These are phyloP conservation scores for Cyprinodon tularosa DNA, from an alignment of 2,113 vertebrate species.

Conservation along the genomic window DNA sequence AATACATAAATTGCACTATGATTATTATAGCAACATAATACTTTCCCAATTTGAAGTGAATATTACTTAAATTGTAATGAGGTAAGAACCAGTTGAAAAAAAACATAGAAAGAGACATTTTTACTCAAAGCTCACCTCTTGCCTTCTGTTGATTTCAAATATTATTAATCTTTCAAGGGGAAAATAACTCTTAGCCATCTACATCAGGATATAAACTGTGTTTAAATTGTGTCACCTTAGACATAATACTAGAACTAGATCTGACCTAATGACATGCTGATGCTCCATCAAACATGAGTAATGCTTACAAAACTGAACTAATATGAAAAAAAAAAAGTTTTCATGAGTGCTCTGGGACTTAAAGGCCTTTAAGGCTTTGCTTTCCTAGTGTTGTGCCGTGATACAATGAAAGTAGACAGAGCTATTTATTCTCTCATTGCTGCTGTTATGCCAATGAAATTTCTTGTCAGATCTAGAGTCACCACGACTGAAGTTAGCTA, in stretches of 20 bases:
- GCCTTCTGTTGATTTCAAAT: not conserved
- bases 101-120: not conserved
- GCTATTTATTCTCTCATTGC: constrained; percentile 66
- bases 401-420: constrained; percentile 63
- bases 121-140: not conserved
- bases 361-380: constrained; percentile 21
- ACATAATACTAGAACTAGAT: not conserved
- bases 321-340: constrained; percentile 13
- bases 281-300: constrained; percentile 11
- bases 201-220: not conserved
- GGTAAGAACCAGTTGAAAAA: no score
- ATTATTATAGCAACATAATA: no score
- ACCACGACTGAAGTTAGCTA: constrained; percentile 45
- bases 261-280: not conserved
- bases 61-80: no score
- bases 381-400: constrained; percentile 40
- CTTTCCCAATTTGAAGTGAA: not conserved
- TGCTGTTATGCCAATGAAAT: constrained; percentile 57
- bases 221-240: not conserved
- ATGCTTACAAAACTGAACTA: constrained; percentile 12
- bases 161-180: not conserved
- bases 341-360: not conserved
- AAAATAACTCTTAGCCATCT: not conserved
- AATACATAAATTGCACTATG: no score
- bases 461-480: constrained; percentile 58